A percentile compares a stretch with the other conserved stretches of the same genome.
These are phyloP conservation scores for Machimus atricapillus DNA, from an alignment of 2,888 invertebrate species.

Conservation along the genomic window DNA sequence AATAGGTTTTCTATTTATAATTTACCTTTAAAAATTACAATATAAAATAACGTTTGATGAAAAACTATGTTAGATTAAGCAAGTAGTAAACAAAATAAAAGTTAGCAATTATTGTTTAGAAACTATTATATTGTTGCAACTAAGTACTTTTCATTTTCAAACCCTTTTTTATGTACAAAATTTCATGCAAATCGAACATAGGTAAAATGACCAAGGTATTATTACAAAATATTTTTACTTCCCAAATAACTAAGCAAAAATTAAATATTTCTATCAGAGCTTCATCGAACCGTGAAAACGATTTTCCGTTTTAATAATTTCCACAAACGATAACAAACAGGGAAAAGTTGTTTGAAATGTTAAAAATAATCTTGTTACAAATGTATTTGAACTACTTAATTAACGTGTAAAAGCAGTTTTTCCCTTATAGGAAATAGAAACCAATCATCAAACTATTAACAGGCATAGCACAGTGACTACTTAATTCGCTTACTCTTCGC, in stretches of 20 bases:
- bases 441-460: no score
- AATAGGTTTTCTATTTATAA: no score
- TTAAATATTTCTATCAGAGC: not conserved
- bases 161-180: no score
- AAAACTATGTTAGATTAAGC: no score
- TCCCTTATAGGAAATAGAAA: no score
- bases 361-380: not conserved
- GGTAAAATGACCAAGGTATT: not conserved
- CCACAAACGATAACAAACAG: not conserved
- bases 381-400: not conserved
- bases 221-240: not conserved
- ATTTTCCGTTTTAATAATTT: not conserved
- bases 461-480: no score
- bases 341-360: not conserved
- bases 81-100: no score
- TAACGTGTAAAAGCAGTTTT: no score
- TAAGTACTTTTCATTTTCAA: not conserved
- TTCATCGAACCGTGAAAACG: not conserved
- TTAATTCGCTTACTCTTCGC: no score
- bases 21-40: no score
- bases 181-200: not conserved
- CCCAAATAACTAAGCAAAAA: not conserved
- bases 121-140: not conserved
- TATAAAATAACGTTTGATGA: no score
- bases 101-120: not conserved